These are phyloP conservation scores for Leptobrachium leishanense DNA, from an alignment of 2,113 vertebrate genomes.

Conservation along the genomic window DNA sequence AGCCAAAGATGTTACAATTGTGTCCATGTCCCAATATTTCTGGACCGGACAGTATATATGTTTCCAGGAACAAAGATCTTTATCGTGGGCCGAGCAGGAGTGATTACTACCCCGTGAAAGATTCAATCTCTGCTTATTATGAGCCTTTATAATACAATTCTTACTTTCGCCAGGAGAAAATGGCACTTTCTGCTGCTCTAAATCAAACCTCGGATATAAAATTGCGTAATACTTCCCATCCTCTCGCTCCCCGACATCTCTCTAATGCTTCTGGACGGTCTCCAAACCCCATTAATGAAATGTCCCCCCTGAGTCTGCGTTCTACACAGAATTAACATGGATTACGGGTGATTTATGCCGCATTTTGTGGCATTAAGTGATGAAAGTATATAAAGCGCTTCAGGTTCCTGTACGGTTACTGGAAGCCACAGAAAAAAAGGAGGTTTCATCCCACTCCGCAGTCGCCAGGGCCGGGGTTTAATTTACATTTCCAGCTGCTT, in stretches of 20 bases:
- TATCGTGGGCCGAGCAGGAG: too few species aligned
- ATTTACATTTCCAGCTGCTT: neutral
- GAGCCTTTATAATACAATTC: too few species aligned
- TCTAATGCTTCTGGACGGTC: constrained; percentile 24
- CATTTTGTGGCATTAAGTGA: constrained; percentile 5
- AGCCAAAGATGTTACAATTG: too few species aligned
- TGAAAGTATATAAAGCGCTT: neutral
- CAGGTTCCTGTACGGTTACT: neutral
- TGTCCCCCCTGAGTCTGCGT: constrained; percentile 4
- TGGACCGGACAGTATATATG: too few species aligned
- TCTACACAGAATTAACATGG: constrained; percentile 26
- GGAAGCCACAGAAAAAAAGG: neutral
- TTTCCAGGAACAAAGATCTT: too few species aligned
- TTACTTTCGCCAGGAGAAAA: too few species aligned
- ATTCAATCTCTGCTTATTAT: too few species aligned
- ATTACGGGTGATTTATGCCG: constrained; percentile 24
- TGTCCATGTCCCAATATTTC: too few species aligned
- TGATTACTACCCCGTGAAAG: too few species aligned
- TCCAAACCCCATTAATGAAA: constrained; percentile 1
- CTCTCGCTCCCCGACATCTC: constrained; percentile 2
- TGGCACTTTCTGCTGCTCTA: neutral
- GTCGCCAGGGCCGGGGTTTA: too few species aligned
- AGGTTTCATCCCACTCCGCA: too few species aligned
- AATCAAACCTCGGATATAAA: neutral
- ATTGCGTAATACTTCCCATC: neutral